These are phyloP conservation scores for Apeira syringaria DNA, from an alignment of 2,888 invertebrate genomes.

Conservation along the genomic window DNA sequence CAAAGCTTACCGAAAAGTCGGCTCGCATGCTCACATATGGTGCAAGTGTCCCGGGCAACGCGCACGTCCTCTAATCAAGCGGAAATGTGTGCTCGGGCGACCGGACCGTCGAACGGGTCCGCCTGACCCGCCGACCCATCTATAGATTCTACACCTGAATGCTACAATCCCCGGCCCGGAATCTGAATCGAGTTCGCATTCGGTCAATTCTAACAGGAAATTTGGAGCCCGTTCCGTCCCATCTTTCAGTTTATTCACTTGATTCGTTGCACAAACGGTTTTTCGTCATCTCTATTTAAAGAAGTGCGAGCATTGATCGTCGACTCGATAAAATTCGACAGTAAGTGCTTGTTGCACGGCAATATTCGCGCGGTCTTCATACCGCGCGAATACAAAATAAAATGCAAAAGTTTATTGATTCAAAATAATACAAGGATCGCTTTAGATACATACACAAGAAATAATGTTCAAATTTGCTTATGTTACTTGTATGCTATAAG, in stretches of 20 bases:
- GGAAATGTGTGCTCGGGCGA: conserved; percentile 73
- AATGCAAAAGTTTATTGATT: no score
- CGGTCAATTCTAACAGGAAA: conserved; percentile 53
- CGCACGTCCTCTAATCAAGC: conserved; percentile 75
- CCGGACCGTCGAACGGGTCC: conserved; percentile 39
- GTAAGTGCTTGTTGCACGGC: no score
- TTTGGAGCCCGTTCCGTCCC: conserved; percentile 48
- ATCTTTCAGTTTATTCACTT: conserved; percentile 50
- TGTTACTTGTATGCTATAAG: no score
- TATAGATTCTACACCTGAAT: conserved; percentile 45
- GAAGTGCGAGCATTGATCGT: no score
- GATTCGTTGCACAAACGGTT: conserved; percentile 32
- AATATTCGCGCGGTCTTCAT: no score
- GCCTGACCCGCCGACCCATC: conserved; percentile 46
- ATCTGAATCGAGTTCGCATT: conserved; percentile 58
- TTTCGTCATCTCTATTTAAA: conserved; percentile 14
- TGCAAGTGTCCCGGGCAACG: conserved; percentile 69
- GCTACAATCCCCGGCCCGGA: conserved; percentile 44
- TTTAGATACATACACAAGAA: no score
- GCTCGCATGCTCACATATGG: conserved; percentile 57
- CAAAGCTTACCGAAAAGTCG: conserved; percentile 70
- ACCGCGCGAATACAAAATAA: no score
- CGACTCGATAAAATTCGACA: no score
- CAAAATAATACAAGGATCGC: no score
- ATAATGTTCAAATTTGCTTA: no score